Evolutionary conservation across 1,140 invertebrate genomes (phyloP).

Genomic region (Aphelinus certus): DNA sequence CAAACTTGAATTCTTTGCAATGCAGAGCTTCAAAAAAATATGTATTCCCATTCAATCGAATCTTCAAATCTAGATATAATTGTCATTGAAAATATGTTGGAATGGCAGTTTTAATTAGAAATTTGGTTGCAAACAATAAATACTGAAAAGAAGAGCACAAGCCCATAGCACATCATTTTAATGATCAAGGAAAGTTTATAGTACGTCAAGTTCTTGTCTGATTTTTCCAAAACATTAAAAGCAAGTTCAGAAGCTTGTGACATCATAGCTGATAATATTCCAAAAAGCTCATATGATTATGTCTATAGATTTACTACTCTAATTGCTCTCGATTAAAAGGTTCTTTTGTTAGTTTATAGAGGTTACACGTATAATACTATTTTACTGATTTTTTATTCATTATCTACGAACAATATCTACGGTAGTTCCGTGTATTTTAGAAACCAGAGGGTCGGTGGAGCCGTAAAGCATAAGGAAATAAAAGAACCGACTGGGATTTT

Average conservation of each 20-base stretch:
- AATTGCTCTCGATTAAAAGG: constrained; percentile 57
- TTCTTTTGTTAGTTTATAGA: constrained; percentile 53
- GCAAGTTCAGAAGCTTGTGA: constrained; percentile 18
- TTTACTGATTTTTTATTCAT: constrained; percentile 27
- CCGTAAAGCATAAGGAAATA: constrained; percentile 26
- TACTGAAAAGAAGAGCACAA: no score
- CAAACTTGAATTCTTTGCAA: no score
- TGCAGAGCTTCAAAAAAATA: no score
- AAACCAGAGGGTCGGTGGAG: constrained; percentile 36
- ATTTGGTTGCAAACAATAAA: no score
- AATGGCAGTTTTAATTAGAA: no score
- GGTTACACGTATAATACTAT: constrained; percentile 55
- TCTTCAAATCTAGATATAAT: no score
- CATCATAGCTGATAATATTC: constrained; percentile 7
- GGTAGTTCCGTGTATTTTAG: constrained; percentile 52
- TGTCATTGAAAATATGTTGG: no score
- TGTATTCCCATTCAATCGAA: no score
- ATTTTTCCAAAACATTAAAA: neutral
- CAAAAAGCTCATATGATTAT: constrained; percentile 49
- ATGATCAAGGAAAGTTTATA: no score
- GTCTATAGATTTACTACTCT: constrained; percentile 50
- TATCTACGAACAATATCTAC: constrained; percentile 60
- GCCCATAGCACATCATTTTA: no score
- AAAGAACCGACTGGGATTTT: constrained; percentile 13
- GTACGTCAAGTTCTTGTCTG: no score